Evolutionary conservation across 1,140 invertebrate genomes (phyloP).

Genomic region (Holotrichia oblita): DNA sequence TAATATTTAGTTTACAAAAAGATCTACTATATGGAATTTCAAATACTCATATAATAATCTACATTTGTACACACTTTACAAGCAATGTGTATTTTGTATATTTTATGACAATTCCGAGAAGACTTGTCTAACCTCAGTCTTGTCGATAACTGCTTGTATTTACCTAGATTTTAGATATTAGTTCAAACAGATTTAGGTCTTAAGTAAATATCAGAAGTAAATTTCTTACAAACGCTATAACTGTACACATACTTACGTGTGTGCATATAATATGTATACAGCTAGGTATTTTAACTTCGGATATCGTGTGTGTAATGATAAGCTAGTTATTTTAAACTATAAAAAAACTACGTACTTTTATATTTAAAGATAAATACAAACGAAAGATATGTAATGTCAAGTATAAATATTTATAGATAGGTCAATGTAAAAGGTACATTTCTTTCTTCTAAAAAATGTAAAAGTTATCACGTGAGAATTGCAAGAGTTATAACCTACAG

Average conservation of each 20-base stretch:
- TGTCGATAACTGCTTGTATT: conserved; percentile 19
- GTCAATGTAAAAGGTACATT: neutral
- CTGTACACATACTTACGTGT: neutral
- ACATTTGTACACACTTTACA: neutral
- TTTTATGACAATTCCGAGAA: conserved; percentile 27
- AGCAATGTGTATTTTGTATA: neutral
- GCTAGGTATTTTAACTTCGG: neutral
- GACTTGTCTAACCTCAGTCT: neutral
- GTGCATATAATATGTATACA: neutral
- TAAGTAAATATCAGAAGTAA: conserved; percentile 27
- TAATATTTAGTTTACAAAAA: neutral
- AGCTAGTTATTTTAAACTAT: neutral
- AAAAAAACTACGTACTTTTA: neutral
- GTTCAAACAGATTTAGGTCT: conserved; percentile 30
- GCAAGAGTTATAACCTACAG: too few species aligned
- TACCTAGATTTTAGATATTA: conserved; percentile 12
- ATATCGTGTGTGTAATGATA: neutral
- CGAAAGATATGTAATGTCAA: neutral
- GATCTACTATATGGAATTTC: too few species aligned
- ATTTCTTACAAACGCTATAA: conserved; percentile 21
- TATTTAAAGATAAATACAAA: conserved; percentile 1
- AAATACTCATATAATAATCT: neutral
- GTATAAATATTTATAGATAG: neutral
- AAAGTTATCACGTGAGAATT: too few species aligned
- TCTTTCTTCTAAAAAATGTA: too few species aligned